phyloP scores from a whole-genome alignment of 2,113 vertebrate species.

The Rhadina sibilatrix region DNA sequence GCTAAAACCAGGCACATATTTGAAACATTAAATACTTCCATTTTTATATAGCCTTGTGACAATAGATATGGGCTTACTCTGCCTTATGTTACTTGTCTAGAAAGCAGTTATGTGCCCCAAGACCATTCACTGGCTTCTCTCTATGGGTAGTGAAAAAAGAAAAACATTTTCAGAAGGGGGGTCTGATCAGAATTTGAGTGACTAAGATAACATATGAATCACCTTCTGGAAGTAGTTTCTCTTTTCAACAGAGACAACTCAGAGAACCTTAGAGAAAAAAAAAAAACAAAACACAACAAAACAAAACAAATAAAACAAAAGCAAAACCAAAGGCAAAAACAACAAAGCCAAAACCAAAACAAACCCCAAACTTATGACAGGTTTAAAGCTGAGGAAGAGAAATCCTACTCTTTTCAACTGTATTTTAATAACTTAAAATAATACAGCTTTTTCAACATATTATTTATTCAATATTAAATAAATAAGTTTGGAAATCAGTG shows the following conservation, averaged over 20 bases:
- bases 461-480: background rate
- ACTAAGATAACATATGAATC: background rate
- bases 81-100: background rate
- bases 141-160: background rate
- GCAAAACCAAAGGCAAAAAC: no score
- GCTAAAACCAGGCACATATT: background rate
- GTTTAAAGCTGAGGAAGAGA: background rate
- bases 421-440: background rate
- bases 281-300: background rate
- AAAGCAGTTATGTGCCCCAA: background rate
- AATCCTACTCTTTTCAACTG: rapidly evolving
- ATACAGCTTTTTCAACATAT: rapidly evolving
- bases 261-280: background rate
- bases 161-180: background rate
- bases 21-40: background rate
- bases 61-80: background rate
- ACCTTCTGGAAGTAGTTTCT: background rate
- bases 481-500: background rate
- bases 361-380: no score
- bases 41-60: background rate
- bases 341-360: no score
- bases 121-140: background rate
- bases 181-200: background rate
- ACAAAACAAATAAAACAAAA: no score
- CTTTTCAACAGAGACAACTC: background rate